phyloP scores from a whole-genome alignment of 2,888 invertebrate species.

The Camptogramma bilineatum region DNA sequence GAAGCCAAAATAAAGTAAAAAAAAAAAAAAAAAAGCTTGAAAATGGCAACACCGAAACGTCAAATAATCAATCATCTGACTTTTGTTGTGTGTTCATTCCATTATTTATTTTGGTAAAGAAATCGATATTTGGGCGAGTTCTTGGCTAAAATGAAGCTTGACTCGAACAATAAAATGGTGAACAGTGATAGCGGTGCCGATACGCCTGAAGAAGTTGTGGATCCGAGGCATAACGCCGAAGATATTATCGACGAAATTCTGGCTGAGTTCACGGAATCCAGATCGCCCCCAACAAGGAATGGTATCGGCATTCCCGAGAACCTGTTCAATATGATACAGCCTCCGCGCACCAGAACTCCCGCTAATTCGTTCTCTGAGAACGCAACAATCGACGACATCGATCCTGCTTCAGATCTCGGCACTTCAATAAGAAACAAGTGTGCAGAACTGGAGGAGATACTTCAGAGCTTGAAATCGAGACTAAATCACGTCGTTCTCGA shows the following conservation, averaged over 20 bases:
- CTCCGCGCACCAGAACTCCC: slow-evolving; percentile 77
- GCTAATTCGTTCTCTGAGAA: slow-evolving; percentile 79
- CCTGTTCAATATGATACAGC: slow-evolving; percentile 75
- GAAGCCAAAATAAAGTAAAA: too few relatives aligned
- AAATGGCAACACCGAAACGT: slow-evolving; percentile 54
- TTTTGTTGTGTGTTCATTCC: slow-evolving; percentile 49
- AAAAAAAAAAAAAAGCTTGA: too few relatives aligned
- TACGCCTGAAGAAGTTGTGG: slow-evolving; percentile 74
- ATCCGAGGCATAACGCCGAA: slow-evolving; percentile 79
- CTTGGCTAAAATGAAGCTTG: slow-evolving; percentile 72
- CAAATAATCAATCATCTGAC: slow-evolving; percentile 73
- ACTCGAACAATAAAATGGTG: slow-evolving; percentile 81
- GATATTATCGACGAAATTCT: slow-evolving; percentile 81
- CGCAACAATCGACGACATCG: slow-evolving; percentile 78
- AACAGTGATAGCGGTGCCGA: slow-evolving; percentile 75
- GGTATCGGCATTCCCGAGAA: slow-evolving; percentile 72
- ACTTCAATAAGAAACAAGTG: slow-evolving; percentile 82
- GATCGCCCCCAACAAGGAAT: slow-evolving; percentile 67
- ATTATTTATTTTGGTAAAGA: slow-evolving; percentile 71
- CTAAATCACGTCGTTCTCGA: slow-evolving; percentile 81
- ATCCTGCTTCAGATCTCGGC: slow-evolving; percentile 80
- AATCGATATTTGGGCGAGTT: slow-evolving; percentile 60
- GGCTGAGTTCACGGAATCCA: slow-evolving; percentile 77
- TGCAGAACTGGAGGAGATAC: slow-evolving; percentile 80
- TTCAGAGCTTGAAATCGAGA: slow-evolving; percentile 80